Conservation (phyloP, 2,113 vertebrate genomes). For the Gadus chalcogrammus region DNA sequence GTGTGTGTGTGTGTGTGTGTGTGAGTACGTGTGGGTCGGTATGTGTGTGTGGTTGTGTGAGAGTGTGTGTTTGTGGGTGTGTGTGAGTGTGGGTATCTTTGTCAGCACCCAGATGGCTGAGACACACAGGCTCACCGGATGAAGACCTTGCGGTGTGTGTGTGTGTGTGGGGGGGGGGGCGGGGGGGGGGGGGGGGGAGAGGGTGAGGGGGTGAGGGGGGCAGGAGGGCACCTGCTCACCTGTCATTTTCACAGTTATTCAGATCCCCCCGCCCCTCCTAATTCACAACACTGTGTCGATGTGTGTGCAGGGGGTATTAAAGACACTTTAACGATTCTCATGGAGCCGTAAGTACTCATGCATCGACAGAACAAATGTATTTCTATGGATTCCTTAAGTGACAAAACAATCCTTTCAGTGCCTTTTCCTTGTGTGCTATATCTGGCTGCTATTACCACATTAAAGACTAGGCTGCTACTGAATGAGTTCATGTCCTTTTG, state of each 20-base stretch:
- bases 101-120: conserved; percentile 72
- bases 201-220: too few relatives aligned
- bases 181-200: conserved; percentile 38
- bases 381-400: too few relatives aligned
- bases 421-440: conserved; percentile 1
- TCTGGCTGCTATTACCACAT: conserved; percentile 17
- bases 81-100: conserved; percentile 26
- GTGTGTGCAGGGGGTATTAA: too few relatives aligned
- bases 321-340: too few relatives aligned
- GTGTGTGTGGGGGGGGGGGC: conserved; percentile 28
- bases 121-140: conserved; percentile 60
- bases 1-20: too few relatives aligned
- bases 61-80: not conserved
- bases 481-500: conserved; percentile 29
- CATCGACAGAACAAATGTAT: too few relatives aligned
- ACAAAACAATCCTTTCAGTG: too few relatives aligned
- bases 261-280: conserved; percentile 42
- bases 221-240: conserved; percentile 61
- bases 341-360: too few relatives aligned
- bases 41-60: too few relatives aligned
- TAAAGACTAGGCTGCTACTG: too few relatives aligned
- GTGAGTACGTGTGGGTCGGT: too few relatives aligned
- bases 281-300: not conserved
- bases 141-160: conserved; percentile 46
- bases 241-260: conserved; percentile 53